Conservation (phyloP, 1,140 invertebrate genomes). For the Marisa cornuarietis region DNA sequence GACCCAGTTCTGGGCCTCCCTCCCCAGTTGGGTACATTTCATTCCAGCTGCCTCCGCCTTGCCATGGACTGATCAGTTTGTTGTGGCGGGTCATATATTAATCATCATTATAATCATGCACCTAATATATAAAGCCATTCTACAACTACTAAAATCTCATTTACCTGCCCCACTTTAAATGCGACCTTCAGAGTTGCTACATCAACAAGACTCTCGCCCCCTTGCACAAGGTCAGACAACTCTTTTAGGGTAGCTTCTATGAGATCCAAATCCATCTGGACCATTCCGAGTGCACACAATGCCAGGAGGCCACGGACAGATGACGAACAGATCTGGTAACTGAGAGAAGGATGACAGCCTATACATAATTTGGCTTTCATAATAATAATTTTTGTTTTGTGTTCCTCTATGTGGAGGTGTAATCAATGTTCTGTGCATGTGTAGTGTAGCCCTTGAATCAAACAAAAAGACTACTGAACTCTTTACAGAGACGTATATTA, state of each 20-base stretch:
- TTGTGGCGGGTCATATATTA: too few relatives aligned
- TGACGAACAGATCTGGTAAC: constrained; percentile 70
- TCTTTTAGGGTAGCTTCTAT: constrained; percentile 74
- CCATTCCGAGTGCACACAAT: constrained; percentile 75
- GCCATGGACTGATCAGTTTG: too few relatives aligned
- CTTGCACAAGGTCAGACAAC: constrained; percentile 58
- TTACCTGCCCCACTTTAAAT: constrained; percentile 15
- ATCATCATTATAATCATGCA: too few relatives aligned
- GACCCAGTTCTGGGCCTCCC: too few relatives aligned
- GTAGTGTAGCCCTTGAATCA: too few relatives aligned
- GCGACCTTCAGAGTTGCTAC: constrained; percentile 31
- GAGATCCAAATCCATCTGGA: constrained; percentile 74
- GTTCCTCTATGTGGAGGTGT: too few relatives aligned
- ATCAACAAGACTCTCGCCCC: constrained; percentile 23
- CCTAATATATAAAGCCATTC: too few relatives aligned
- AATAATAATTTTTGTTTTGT: neutral
- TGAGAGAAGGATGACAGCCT: constrained; percentile 27
- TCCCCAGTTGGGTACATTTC: too few relatives aligned
- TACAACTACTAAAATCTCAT: neutral
- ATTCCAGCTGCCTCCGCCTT: too few relatives aligned
- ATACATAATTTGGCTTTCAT: neutral
- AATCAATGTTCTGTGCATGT: neutral
- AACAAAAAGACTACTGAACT: too few relatives aligned
- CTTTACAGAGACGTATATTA: too few relatives aligned
- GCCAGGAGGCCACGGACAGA: constrained; percentile 75